Evolutionary conservation across 2,797 vertebrate species (phyloP), one percentile per base, ranked within the genome.

Genomic region (Hippoglossus hippoglossus): DNA sequence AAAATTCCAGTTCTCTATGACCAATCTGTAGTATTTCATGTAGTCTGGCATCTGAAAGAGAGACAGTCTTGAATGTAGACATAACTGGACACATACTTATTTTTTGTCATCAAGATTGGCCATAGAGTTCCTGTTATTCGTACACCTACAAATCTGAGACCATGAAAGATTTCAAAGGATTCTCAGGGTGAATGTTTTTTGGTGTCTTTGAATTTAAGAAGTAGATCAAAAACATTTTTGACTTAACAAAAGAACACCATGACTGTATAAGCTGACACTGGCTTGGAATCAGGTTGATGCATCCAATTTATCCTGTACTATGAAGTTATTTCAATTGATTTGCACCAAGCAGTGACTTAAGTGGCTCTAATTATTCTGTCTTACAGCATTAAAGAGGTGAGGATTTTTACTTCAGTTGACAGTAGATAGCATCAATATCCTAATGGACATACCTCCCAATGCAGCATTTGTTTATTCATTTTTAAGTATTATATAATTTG

Each of bases 101-200:
- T 34, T 34, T 34, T 39, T 57, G 21, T 70, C 16, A 46, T 44
- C 41, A 44, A 0, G 41, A 22, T 18, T 34, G 25, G 24, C 3
- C 1, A 26, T n/a, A 34, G n/a, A 55, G 19, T 51, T 39, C 11
- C 8, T 13, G 31, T 31, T 26, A 4, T 41, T 6, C 1, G 46
- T 5, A 3, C 39, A 18, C 41, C 31, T 51, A 51, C 6, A 44
- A 51, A 54, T 59, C 26, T 70, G 24, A 49, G 22, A 26, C 21
- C 25, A 21, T 50, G 11, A 62, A 13, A 31, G 3, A 56, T 68
- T 69, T 58, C 25, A 58, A 68, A 70, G n/a, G 26, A 47, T 49
- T 8, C 1, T 36, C 21, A 36, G 25, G 25, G 1, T 50, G n/a
- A 71, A 22, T 72, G 25, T n/a, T 46, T 41, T 46, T 19, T 39